These are phyloP conservation scores for Epinotia ramella DNA, from an alignment of 2,888 invertebrate species.

Conservation along the genomic window DNA sequence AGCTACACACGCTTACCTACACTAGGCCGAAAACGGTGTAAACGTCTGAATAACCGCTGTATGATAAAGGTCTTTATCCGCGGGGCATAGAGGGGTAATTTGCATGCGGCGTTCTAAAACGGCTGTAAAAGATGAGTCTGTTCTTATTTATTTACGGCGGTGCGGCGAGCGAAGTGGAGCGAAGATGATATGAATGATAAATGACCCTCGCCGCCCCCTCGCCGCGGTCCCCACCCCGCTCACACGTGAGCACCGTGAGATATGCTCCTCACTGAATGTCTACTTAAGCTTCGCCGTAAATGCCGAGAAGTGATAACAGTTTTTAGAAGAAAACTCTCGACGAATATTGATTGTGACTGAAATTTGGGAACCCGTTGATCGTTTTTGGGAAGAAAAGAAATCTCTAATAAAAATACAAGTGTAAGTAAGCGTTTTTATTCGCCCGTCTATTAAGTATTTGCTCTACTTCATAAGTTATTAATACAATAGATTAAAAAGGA, in stretches of 20 bases:
- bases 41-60: constrained; percentile 43
- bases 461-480: neutral
- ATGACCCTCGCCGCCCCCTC: constrained; percentile 75
- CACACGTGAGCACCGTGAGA: constrained; percentile 81
- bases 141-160: constrained; percentile 86
- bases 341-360: constrained; percentile 65
- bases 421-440: no score
- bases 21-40: constrained; percentile 55
- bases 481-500: neutral
- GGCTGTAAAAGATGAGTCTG: constrained; percentile 85
- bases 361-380: constrained; percentile 48
- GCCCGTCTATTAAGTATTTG: neutral
- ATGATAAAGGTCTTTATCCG: constrained; percentile 53
- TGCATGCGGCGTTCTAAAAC: constrained; percentile 56
- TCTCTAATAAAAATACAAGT: neutral
- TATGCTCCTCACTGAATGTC: constrained; percentile 72
- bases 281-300: constrained; percentile 72
- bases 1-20: constrained; percentile 72
- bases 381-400: neutral
- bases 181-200: constrained; percentile 86
- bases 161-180: constrained; percentile 86
- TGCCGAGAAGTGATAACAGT: constrained; percentile 74
- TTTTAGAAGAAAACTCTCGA: constrained; percentile 70
- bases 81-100: constrained; percentile 55
- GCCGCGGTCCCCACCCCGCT: constrained; percentile 58